A percentile compares a stretch with the other conserved stretches of the same genome.
Evolutionary conservation across 1,140 invertebrate genomes (phyloP).

Genomic region (Thereuonema tuberculata): DNA sequence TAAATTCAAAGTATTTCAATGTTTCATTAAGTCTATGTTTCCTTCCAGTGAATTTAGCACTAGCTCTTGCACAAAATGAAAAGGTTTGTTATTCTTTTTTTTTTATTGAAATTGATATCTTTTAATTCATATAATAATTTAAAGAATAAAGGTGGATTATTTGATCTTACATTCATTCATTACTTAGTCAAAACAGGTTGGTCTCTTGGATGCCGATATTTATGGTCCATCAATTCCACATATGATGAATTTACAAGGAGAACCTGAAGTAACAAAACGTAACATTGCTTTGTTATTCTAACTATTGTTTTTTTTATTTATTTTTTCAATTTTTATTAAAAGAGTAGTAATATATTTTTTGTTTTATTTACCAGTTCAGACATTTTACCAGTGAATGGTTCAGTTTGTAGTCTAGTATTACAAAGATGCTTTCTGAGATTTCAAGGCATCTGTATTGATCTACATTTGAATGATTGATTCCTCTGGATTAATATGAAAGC

Average conservation of each 20-base stretch:
- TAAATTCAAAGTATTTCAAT: background rate
- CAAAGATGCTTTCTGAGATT: no score
- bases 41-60: conserved; percentile 58
- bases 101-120: background rate
- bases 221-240: conserved; percentile 77
- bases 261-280: conserved; percentile 53
- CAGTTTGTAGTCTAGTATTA: no score
- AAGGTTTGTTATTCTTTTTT: conserved; percentile 29
- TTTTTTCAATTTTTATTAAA: background rate
- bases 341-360: background rate
- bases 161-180: conserved; percentile 4
- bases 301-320: background rate
- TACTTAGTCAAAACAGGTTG: conserved; percentile 40
- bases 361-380: no score
- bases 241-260: conserved; percentile 75
- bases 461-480: no score
- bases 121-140: background rate
- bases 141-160: background rate
- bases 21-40: conserved; percentile 4
- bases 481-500: no score
- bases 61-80: conserved; percentile 44
- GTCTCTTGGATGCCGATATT: conserved; percentile 75
- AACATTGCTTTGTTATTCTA: conserved; percentile 4
- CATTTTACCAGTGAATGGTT: no score
- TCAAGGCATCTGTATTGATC: no score